Evolutionary conservation across 2,797 vertebrate genomes (phyloP).

Genomic region (Sebastes kiyomatsui): DNA sequence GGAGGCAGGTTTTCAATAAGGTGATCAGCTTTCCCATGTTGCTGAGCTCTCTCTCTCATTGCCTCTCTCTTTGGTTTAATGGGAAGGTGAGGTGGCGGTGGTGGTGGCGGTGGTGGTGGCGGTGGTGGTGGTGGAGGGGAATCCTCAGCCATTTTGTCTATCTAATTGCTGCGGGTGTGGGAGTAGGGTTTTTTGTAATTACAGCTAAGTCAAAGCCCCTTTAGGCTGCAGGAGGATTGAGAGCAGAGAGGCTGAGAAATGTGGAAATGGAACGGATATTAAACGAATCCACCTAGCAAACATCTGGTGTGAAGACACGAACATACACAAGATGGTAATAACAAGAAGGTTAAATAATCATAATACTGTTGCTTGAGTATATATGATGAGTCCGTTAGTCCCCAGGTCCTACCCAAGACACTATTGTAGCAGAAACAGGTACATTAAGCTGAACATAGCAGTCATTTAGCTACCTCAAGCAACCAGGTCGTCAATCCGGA

Average conservation of each 20-base stretch:
- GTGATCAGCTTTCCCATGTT: conserved; percentile 41
- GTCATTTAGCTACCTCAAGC: too few species aligned
- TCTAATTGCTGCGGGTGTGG: conserved; percentile 52
- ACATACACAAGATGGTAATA: not conserved
- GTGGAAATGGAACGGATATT: conserved; percentile 22
- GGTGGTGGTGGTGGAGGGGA: conserved; percentile 9
- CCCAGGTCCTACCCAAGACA: not conserved
- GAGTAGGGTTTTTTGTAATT: conserved; percentile 48
- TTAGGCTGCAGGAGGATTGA: conserved; percentile 26
- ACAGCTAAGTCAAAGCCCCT: conserved; percentile 47
- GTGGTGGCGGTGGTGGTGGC: not conserved
- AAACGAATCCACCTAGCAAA: conserved; percentile 2
- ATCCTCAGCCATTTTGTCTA: conserved; percentile 39
- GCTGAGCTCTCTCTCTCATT: conserved; percentile 3
- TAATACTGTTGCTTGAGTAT: not conserved
- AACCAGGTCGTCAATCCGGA: too few species aligned
- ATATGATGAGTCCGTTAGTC: not conserved
- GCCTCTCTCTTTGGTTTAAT: conserved; percentile 32
- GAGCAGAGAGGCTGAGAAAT: conserved; percentile 28
- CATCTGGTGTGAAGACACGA: not conserved
- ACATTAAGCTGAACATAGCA: too few species aligned
- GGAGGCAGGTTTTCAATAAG: conserved; percentile 57
- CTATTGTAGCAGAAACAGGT: not conserved
- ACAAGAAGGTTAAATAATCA: not conserved
- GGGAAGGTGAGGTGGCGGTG: not conserved